Conservation (phyloP, 37 sponge, comb jelly and placozoan genomes). For the Tethya wilhelma region DNA sequence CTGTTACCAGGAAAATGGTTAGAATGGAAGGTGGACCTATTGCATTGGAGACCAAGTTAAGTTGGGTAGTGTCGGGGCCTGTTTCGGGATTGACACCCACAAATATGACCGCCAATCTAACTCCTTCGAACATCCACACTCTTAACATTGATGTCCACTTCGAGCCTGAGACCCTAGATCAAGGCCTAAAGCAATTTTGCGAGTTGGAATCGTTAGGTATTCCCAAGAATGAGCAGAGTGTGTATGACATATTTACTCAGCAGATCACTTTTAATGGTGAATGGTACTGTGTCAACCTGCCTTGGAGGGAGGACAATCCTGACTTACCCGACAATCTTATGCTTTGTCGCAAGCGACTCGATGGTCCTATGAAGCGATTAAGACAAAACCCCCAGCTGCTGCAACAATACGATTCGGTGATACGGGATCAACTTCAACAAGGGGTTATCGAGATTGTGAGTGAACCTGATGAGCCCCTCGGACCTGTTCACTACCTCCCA, state of each 20-base stretch:
- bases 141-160: neutral
- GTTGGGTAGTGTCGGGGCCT: too few species aligned
- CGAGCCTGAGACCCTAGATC: neutral
- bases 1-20: slow-evolving; percentile 17
- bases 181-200: slow-evolving; percentile 3
- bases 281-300: slow-evolving; percentile 3
- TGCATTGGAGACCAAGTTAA: slow-evolving; percentile 26
- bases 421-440: slow-evolving; percentile 1
- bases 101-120: neutral
- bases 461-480: neutral
- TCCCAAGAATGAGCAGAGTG: neutral
- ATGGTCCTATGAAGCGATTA: neutral
- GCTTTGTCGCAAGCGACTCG: neutral
- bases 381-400: slow-evolving; percentile 3
- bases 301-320: slow-evolving; percentile 17
- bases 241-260: too few species aligned
- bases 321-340: slow-evolving; percentile 4
- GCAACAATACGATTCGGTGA: slow-evolving; percentile 14
- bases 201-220: slow-evolving; percentile 25
- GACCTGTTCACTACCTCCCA: slow-evolving; percentile 11
- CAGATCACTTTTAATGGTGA: too few species aligned
- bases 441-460: slow-evolving; percentile 12
- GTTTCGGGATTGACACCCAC: too few species aligned
- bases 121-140: slow-evolving; percentile 5
- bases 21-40: slow-evolving; percentile 4